Percentiles rank a stretch among this genome's conserved stretches.
These are phyloP conservation scores for Pycnonotus jocosus DNA, from an alignment of 2,113 vertebrate genomes.

Conservation along the genomic window DNA sequence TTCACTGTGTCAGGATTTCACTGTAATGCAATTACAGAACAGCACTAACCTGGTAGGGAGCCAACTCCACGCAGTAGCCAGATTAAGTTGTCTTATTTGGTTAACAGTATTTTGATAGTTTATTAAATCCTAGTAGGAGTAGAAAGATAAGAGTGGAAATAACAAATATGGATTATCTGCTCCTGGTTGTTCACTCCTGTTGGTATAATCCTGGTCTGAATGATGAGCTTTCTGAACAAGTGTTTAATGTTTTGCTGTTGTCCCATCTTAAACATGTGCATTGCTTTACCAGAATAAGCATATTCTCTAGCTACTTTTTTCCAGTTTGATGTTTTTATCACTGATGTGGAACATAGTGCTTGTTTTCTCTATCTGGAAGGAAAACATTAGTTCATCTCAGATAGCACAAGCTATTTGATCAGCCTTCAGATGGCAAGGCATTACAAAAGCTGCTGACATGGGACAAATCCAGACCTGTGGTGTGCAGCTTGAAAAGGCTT, in stretches of 20 bases:
- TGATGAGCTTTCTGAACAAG: neutral
- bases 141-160: neutral
- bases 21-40: neutral
- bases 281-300: neutral
- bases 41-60: neutral
- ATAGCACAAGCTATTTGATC: constrained; percentile 11
- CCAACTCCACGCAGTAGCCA: neutral
- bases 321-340: neutral
- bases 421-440: neutral
- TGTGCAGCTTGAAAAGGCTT: neutral
- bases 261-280: neutral
- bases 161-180: neutral
- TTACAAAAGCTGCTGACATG: neutral
- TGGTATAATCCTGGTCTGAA: neutral
- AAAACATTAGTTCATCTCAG: constrained; percentile 2
- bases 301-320: neutral
- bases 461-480: constrained; percentile 10
- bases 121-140: constrained; percentile 7
- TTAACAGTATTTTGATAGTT: constrained; percentile 27
- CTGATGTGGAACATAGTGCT: neutral
- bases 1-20: neutral
- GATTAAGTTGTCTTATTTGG: constrained; percentile 35
- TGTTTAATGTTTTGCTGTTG: neutral
- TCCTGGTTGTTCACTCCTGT: neutral
- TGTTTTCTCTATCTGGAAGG: constrained; percentile 1